These are phyloP conservation scores for Podotricha telesiphe DNA, from an alignment of 2,888 invertebrate genomes.

Conservation along the genomic window DNA sequence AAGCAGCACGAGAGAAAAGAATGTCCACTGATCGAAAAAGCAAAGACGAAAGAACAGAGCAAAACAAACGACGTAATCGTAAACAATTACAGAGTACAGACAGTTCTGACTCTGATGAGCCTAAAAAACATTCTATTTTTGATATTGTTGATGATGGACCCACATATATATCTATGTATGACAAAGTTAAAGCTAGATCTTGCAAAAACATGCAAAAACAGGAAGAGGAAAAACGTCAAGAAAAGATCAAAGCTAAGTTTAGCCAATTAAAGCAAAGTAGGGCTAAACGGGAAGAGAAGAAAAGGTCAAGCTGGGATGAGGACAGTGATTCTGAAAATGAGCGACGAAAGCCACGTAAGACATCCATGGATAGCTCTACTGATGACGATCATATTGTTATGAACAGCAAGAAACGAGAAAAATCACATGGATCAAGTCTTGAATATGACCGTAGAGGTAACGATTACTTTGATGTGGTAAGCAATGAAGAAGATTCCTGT, in stretches of 20 bases:
- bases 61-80: constrained; percentile 71
- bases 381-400: constrained; percentile 76
- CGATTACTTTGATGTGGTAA: constrained; percentile 75
- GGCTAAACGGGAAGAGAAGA: constrained; percentile 94
- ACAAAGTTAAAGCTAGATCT: constrained; percentile 96
- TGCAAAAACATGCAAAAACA: constrained; percentile 97
- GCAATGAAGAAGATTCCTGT: constrained; percentile 78
- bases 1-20: constrained; percentile 74
- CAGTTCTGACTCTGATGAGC: constrained; percentile 90
- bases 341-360: constrained; percentile 66
- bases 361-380: constrained; percentile 81
- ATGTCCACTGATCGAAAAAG: constrained; percentile 80
- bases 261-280: constrained; percentile 93
- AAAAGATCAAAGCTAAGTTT: constrained; percentile 95
- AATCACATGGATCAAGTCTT: constrained; percentile 70
- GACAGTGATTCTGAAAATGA: constrained; percentile 89
- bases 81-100: constrained; percentile 84
- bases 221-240: constrained; percentile 93
- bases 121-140: constrained; percentile 95
- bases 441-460: constrained; percentile 77
- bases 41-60: constrained; percentile 74
- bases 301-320: constrained; percentile 94
- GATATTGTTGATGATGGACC: constrained; percentile 95
- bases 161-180: constrained; percentile 98
- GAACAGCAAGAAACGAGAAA: constrained; percentile 72